Percentiles rank a stretch among this genome's conserved stretches.
Conservation (phyloP, 2,113 vertebrate genomes). For the Pachyramphus minor region DNA sequence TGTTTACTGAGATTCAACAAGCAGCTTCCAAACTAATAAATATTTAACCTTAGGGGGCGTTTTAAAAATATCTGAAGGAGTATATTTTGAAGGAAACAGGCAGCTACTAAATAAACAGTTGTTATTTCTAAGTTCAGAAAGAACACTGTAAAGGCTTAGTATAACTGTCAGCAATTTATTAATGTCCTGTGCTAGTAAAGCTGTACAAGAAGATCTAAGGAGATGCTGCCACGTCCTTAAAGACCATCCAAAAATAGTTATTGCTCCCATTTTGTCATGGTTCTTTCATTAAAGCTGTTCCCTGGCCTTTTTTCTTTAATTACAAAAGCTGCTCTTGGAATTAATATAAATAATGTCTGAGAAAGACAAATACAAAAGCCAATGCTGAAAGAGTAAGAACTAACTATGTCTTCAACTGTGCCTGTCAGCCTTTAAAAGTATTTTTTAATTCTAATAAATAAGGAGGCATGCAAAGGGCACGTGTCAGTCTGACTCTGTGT, state of each 20-base stretch:
- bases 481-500: background rate
- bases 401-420: background rate
- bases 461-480: background rate
- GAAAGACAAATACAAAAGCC: background rate
- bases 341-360: background rate
- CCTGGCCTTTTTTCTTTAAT: background rate
- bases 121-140: background rate
- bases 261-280: background rate
- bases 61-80: background rate
- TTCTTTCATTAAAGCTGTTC: background rate
- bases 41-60: background rate
- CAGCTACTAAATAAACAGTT: background rate
- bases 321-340: background rate
- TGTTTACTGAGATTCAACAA: background rate
- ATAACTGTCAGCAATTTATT: background rate
- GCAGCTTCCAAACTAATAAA: background rate
- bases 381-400: fast-evolving
- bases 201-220: background rate
- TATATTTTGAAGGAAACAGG: background rate
- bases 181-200: background rate
- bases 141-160: background rate
- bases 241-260: background rate
- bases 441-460: background rate
- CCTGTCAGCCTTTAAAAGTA: background rate
- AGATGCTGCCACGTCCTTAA: background rate